Base-by-base conservation (phyloP, 2,113 vertebrate species). In the Arizona elegans region DNA sequence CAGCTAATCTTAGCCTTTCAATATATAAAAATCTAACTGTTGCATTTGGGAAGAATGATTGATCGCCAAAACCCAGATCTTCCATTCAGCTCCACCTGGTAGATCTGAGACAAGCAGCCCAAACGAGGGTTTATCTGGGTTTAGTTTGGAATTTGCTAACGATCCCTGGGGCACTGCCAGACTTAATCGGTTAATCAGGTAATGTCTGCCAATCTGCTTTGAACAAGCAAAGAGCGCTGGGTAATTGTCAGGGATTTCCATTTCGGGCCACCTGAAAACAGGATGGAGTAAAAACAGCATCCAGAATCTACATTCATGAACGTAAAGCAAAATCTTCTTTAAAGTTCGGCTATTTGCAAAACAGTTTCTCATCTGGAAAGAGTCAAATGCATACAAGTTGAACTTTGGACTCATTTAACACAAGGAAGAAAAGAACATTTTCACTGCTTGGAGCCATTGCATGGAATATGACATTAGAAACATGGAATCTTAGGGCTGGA, bases 131-230 rank as follows among this genome's bases (percentile, higher is more conserved):
- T 93, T 91, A 86, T 21, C 91, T 26, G 33, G 62, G 29, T 88
- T 81, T 81, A 91, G 21, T 75, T 85, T 1, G 15, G 54, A n/a
- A 21, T 62, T 70, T 92, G 50, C 33, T 90, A 54, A 59, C 0
- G 10, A 0, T 85, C 90, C 87, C 70, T 2, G 8, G 24, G 70
- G 70, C 43, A 10, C n/a, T 17, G 23, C 38, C 70, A 54, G 54
- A 50, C 65, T 89, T 89, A 89, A 86, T 89, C 11, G 0, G 54
- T 86, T 86, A 86, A 91, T 90, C 89, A 86, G 54, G 87, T 86
- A 89, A 85, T 65, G 93, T 86, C 93, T 89, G 75, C 23, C 15
- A 11, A 90, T 43, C 89, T 33, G 90, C 70, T 92, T 38, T 92
- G 87, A 92, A 90, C 17, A 54, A 47, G 7, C 3, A 2, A 62